Evolutionary conservation across 1,140 invertebrate genomes (phyloP).

Genomic region (Diachasma alloeum): DNA sequence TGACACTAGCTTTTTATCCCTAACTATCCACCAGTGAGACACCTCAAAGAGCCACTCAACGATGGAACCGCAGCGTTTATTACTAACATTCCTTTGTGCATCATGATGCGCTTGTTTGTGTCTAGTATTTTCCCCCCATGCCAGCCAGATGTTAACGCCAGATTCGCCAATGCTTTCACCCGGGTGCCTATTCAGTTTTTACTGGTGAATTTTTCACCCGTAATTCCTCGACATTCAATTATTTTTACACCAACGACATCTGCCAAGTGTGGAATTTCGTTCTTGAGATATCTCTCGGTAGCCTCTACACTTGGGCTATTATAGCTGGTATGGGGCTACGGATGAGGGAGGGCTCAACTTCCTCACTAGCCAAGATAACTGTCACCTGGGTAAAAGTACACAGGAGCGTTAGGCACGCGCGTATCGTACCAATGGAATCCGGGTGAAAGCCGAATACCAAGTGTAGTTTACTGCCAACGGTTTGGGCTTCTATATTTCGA

Average conservation of each 20-base stretch:
- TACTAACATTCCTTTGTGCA: slow-evolving; percentile 8
- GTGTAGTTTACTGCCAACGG: neutral
- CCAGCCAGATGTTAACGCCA: neutral
- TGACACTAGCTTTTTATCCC: neutral
- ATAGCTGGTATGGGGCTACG: neutral
- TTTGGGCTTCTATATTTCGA: neutral
- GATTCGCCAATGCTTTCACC: neutral
- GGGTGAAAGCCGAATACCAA: slow-evolving; percentile 29
- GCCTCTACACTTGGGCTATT: neutral
- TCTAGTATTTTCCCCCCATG: neutral
- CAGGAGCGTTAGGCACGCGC: slow-evolving; percentile 26
- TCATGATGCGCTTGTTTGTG: neutral
- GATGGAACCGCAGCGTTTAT: slow-evolving; percentile 3
- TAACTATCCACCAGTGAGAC: neutral
- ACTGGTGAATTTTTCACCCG: neutral
- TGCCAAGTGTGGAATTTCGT: slow-evolving; percentile 6
- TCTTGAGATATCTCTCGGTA: neutral
- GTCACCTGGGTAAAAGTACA: slow-evolving; percentile 13
- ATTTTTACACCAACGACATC: neutral
- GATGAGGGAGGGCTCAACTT: neutral
- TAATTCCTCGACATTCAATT: neutral
- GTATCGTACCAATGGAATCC: slow-evolving; percentile 24
- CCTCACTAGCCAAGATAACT: neutral
- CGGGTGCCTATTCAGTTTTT: neutral
- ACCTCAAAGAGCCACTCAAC: neutral